Evolutionary conservation across 2,797 vertebrate species (phyloP), one percentile per base, ranked within the genome.

Genomic region (Petrocephalus schoutedeni): DNA sequence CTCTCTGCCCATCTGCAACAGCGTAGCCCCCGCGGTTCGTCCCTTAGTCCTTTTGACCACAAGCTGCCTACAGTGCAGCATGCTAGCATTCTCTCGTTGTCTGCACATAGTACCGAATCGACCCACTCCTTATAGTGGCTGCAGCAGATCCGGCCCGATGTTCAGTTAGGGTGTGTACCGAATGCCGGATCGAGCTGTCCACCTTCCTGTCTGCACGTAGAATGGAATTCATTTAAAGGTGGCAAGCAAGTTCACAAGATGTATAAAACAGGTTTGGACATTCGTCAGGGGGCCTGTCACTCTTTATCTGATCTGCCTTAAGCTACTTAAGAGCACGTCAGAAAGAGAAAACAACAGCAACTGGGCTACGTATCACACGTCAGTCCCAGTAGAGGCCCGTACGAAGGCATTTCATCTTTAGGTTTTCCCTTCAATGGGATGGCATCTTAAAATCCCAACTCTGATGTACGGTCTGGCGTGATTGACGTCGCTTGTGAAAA

Each of bases 291-390:
- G 92, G 93, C 93, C 92, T 95, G 94, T 96, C 93, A 93, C 95
- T 95, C 94, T 95, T 96, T 95, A 96, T 96, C 96, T 96, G 95
- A 96, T 96, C 94, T 95, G 94, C 95, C 94, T 91, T 91, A 82
- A 95, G 95, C 93, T 93, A 92, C 94, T 95, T 92, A 92, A 95
- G 92, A 92, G 93, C 92, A 94, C 95, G 93, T 94, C 93, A 95
- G 93, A 93, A 91, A 89, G 88, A 89, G 91, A 93, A 93, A 89
- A 92, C 92, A 94, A 93, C 90, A 87, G 87, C 91, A 92, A 92
- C 91, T 87, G 90, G 93, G 92, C 90, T 90, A 61, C 61, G 12
- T 16, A 36, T 71, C 28, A 71, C 28, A 16, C 28, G 12, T 71
- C 28, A 0, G 14, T 77, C 89, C 90, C 94, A 93, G 94, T 94